These are phyloP conservation scores for Pyrochroa serraticornis DNA, from an alignment of 2,888 invertebrate genomes.

Conservation along the genomic window DNA sequence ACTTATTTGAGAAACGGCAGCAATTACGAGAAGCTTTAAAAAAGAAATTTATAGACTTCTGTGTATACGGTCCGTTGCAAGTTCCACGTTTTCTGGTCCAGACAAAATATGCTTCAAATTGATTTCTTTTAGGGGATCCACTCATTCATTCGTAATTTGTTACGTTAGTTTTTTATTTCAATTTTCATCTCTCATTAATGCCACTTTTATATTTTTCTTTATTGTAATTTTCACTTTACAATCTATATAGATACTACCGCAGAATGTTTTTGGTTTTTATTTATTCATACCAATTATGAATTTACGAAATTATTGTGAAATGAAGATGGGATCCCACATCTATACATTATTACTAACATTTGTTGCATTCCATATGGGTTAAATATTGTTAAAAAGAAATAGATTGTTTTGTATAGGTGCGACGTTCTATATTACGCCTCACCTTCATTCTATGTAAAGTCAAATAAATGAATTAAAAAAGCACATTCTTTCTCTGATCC, in stretches of 20 bases:
- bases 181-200: background rate
- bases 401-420: slow-evolving; percentile 49
- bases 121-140: slow-evolving; percentile 24
- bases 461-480: slow-evolving; percentile 41
- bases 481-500: too few relatives aligned
- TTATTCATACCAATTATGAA: slow-evolving; percentile 2
- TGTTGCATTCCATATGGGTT: slow-evolving; percentile 59
- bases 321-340: slow-evolving; percentile 23
- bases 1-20: slow-evolving; percentile 79
- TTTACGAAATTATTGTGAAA: background rate
- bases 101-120: slow-evolving; percentile 55
- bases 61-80: slow-evolving; percentile 63
- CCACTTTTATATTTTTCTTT: slow-evolving; percentile 7
- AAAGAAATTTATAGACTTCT: slow-evolving; percentile 82
- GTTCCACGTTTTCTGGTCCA: slow-evolving; percentile 55
- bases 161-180: slow-evolving; percentile 10
- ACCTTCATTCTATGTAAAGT: slow-evolving; percentile 46
- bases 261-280: background rate
- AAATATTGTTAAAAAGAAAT: slow-evolving; percentile 51
- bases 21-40: slow-evolving; percentile 82
- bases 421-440: slow-evolving; percentile 34
- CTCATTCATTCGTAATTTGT: slow-evolving; percentile 15
- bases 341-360: slow-evolving; percentile 43
- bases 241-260: too few relatives aligned
- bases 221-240: background rate